These are phyloP conservation scores for Suillia variegata DNA, from an alignment of 2,888 invertebrate species.

Conservation along the genomic window DNA sequence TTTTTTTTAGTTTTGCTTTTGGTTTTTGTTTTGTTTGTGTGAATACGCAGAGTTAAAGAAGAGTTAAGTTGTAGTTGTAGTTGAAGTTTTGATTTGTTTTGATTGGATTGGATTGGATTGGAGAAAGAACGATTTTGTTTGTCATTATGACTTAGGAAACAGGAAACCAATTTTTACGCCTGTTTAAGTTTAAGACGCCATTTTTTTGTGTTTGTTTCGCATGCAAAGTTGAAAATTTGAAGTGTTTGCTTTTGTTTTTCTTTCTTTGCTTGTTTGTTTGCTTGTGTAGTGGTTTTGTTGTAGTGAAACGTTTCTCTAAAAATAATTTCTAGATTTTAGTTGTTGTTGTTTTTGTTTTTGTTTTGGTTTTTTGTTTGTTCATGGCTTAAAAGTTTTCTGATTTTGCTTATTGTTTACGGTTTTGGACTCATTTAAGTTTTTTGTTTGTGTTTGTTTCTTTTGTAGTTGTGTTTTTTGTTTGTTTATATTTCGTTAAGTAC, in stretches of 20 bases:
- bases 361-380: slow-evolving; percentile 1
- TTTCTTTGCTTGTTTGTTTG: too few species aligned
- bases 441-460: too few species aligned
- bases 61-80: neutral
- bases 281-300: too few species aligned
- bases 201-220: neutral
- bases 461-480: slow-evolving; percentile 17
- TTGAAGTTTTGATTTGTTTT: neutral
- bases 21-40: neutral
- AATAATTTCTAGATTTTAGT: slow-evolving; percentile 2
- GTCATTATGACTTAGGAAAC: neutral
- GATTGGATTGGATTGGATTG: too few species aligned
- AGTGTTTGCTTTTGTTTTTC: too few species aligned
- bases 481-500: slow-evolving; percentile 13
- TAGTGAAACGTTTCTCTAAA: neutral
- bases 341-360: too few species aligned
- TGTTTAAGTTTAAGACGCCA: slow-evolving; percentile 3
- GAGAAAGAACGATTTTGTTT: too few species aligned
- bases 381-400: slow-evolving; percentile 26
- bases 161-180: neutral
- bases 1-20: neutral
- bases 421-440: slow-evolving; percentile 10
- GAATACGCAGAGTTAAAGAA: neutral
- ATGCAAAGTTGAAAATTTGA: too few species aligned
- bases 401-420: slow-evolving; percentile 21